A percentile compares a stretch with the other conserved stretches of the same genome.
These are phyloP conservation scores for Ammodramus savannarum DNA, from an alignment of 2,113 vertebrate species.

Conservation along the genomic window DNA sequence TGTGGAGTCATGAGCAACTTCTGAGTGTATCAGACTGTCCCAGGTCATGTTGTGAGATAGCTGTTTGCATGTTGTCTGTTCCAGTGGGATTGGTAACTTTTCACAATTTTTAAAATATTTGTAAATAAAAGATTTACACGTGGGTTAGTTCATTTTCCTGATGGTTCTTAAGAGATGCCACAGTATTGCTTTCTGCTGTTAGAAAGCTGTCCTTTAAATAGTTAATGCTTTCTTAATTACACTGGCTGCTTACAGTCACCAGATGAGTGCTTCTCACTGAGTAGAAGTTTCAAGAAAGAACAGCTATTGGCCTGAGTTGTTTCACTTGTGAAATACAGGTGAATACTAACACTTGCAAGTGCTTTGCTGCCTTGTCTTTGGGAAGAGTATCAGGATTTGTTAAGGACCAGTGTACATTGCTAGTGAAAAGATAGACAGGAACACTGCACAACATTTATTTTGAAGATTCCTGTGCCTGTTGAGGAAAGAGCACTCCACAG, in stretches of 20 bases:
- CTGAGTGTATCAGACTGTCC: background rate
- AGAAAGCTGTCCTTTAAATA: background rate
- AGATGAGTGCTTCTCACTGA: background rate
- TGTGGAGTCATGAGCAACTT: background rate
- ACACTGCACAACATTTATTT: background rate
- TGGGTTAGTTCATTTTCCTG: background rate
- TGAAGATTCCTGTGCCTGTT: background rate
- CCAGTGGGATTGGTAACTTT: background rate
- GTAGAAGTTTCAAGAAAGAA: background rate
- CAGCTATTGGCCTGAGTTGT: background rate
- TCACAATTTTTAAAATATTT: background rate
- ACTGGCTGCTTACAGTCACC: background rate
- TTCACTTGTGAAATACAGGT: background rate
- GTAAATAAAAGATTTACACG: background rate
- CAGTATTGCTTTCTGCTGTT: background rate
- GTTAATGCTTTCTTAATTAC: conserved; percentile 2
- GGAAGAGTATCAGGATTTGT: background rate
- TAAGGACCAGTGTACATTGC: background rate
- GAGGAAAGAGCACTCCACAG: background rate
- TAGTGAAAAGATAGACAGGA: background rate
- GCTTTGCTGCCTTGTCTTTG: background rate
- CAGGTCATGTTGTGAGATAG: background rate
- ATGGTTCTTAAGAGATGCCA: background rate
- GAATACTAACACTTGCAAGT: background rate
- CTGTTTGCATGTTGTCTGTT: background rate